These are phyloP conservation scores for Cerastis rubricosa DNA, from an alignment of 2,888 invertebrate genomes.

Conservation along the genomic window DNA sequence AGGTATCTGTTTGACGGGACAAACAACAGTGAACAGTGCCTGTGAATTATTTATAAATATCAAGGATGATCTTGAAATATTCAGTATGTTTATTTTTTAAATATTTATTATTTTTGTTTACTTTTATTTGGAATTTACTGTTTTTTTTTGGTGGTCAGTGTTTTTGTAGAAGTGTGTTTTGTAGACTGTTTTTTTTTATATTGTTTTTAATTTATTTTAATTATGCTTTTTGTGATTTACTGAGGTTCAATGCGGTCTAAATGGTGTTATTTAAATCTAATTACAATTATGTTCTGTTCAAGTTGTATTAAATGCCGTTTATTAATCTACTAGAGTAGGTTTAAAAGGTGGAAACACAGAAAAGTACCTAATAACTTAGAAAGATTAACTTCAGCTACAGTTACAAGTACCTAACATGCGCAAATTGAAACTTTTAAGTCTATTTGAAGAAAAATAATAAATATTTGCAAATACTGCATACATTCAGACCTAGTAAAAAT, in stretches of 20 bases:
- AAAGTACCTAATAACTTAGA: neutral
- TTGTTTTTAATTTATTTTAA: neutral
- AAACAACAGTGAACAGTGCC: slow-evolving; percentile 76
- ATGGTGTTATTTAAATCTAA: neutral
- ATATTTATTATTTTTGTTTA: slow-evolving; percentile 14
- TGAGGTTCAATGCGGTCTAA: neutral
- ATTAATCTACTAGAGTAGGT: neutral
- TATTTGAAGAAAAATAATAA: neutral
- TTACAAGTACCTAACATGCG: neutral
- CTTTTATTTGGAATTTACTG: neutral
- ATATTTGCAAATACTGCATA: neutral
- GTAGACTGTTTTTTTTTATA: neutral
- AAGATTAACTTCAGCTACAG: neutral
- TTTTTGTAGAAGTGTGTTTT: slow-evolving; percentile 6
- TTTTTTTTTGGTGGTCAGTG: slow-evolving; percentile 3
- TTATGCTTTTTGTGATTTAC: neutral
- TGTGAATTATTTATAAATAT: slow-evolving; percentile 63
- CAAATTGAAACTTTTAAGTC: neutral
- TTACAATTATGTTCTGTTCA: neutral
- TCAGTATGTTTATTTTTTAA: slow-evolving; percentile 74
- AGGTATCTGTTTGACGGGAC: slow-evolving; percentile 77
- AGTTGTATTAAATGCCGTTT: no score
- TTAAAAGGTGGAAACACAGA: neutral
- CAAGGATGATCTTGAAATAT: slow-evolving; percentile 78
- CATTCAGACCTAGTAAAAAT: no score